Evolutionary conservation across 92 coral and sea anemone species (phyloP).

Genomic region (Porites lobata): DNA sequence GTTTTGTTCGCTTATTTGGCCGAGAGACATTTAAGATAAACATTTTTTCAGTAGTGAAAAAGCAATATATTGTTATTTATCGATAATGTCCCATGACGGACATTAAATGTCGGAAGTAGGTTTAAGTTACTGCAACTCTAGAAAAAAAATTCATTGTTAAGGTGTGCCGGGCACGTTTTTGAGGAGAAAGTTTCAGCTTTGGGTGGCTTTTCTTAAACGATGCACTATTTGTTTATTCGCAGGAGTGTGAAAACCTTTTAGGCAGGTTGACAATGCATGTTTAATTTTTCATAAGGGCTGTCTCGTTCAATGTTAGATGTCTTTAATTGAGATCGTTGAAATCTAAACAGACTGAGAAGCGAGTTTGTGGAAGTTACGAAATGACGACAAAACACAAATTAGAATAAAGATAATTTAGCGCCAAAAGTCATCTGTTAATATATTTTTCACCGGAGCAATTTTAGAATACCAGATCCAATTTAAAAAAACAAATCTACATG

Average conservation of each 20-base stretch:
- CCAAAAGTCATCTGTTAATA: constrained; percentile 9
- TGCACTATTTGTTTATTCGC: constrained; percentile 8
- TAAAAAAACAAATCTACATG: too few relatives aligned
- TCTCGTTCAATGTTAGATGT: constrained; percentile 38
- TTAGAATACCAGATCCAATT: too few relatives aligned
- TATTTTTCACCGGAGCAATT: not conserved
- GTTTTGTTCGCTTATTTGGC: constrained; percentile 21
- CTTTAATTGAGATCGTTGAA: constrained; percentile 48
- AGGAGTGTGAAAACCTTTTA: constrained; percentile 14
- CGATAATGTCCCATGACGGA: not conserved
- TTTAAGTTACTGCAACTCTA: too few relatives aligned
- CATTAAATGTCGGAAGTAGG: too few relatives aligned
- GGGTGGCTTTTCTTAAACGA: not conserved
- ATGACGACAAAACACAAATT: constrained; percentile 17
- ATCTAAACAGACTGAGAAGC: constrained; percentile 29
- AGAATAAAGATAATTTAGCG: not conserved
- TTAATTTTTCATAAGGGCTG: constrained; percentile 50
- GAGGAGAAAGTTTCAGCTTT: not conserved
- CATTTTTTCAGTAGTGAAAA: constrained; percentile 2
- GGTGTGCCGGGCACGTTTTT: not conserved
- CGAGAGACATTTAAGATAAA: constrained; percentile 20
- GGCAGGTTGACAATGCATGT: not conserved
- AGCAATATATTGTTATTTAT: not conserved
- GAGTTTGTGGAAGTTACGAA: constrained; percentile 41
- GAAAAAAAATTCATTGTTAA: too few relatives aligned